These are phyloP conservation scores for Sitophilus oryzae DNA, from an alignment of 1,140 invertebrate genomes.

Conservation along the genomic window DNA sequence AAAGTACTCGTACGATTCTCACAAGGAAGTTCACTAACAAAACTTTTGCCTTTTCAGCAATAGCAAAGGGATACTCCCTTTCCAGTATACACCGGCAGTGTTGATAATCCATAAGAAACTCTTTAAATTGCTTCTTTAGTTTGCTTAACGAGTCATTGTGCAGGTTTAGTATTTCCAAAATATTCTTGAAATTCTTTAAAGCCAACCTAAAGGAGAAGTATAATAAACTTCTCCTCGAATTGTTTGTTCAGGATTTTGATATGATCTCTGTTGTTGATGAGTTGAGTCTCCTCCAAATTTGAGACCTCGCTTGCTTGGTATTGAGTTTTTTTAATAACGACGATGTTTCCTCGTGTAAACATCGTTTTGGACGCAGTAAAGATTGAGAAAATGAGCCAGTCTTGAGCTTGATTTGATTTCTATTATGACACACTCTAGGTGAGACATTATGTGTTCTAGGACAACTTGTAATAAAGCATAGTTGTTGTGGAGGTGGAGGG, in stretches of 20 bases:
- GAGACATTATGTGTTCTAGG: conserved; percentile 27
- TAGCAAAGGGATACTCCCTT: conserved; percentile 27
- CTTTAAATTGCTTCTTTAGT: conserved; percentile 35
- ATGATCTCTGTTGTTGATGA: conserved; percentile 21
- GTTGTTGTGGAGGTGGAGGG: conserved; percentile 2
- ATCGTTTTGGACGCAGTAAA: conserved; percentile 20
- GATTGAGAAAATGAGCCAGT: conserved; percentile 23
- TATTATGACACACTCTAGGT: conserved; percentile 30
- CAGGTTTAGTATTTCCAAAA: conserved; percentile 36
- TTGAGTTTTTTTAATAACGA: conserved; percentile 16
- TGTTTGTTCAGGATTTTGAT: conserved; percentile 27
- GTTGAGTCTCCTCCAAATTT: conserved; percentile 23
- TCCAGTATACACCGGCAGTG: conserved; percentile 31
- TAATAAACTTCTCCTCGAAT: conserved; percentile 25
- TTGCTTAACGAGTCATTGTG: conserved; percentile 32
- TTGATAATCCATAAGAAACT: conserved; percentile 34
- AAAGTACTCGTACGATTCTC: conserved; percentile 14
- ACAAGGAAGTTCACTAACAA: conserved; percentile 28
- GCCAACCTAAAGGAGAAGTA: conserved; percentile 35
- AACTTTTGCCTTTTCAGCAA: conserved; percentile 26
- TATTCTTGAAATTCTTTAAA: conserved; percentile 38
- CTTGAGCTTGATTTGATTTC: conserved; percentile 28
- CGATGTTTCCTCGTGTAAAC: conserved; percentile 19
- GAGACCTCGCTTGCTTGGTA: conserved; percentile 18
- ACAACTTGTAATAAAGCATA: conserved; percentile 28